A percentile compares a stretch with the other conserved stretches of the same genome.
phyloP scores from a whole-genome alignment of 1,140 invertebrate species.

The Brachionus asplanchnoidis region DNA sequence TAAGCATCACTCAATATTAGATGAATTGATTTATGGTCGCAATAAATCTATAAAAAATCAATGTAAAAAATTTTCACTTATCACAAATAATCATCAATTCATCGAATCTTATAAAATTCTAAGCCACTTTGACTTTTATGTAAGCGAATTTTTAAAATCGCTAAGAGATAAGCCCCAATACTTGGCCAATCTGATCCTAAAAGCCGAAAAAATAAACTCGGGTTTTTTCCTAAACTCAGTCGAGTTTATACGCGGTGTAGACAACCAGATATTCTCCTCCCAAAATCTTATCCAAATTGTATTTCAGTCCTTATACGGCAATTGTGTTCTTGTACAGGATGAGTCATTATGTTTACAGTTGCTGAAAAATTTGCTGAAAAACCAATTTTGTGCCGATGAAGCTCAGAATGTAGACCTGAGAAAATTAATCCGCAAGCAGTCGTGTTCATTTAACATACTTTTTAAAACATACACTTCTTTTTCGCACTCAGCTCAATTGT shows the following conservation, averaged over 20 bases:
- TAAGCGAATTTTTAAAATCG: constrained; percentile 71
- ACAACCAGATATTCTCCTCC: constrained; percentile 37
- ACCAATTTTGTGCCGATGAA: constrained; percentile 65
- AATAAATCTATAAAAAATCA: constrained; percentile 2
- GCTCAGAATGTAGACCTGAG: constrained; percentile 73
- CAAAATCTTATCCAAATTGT: constrained; percentile 63
- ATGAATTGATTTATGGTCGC: constrained; percentile 28
- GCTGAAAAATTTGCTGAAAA: constrained; percentile 72
- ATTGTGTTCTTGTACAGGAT: constrained; percentile 73
- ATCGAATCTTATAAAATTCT: constrained; percentile 44
- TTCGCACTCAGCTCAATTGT: constrained; percentile 82
- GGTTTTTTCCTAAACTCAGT: constrained; percentile 51
- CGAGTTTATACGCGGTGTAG: constrained; percentile 45
- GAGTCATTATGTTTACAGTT: constrained; percentile 71
- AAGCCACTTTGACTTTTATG: constrained; percentile 66
- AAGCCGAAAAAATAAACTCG: constrained; percentile 65
- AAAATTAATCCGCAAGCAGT: constrained; percentile 72
- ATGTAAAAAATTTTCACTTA: constrained; percentile 36
- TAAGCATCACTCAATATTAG: constrained; percentile 26
- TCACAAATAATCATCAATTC: constrained; percentile 18
- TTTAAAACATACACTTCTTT: constrained; percentile 84
- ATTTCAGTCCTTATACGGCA: constrained; percentile 75
- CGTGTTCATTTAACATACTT: constrained; percentile 79
- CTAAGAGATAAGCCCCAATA: constrained; percentile 74
- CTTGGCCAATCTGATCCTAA: constrained; percentile 70